Conservation (phyloP, 2,113 vertebrate species). For the Poeciliopsis prolifica region DNA sequence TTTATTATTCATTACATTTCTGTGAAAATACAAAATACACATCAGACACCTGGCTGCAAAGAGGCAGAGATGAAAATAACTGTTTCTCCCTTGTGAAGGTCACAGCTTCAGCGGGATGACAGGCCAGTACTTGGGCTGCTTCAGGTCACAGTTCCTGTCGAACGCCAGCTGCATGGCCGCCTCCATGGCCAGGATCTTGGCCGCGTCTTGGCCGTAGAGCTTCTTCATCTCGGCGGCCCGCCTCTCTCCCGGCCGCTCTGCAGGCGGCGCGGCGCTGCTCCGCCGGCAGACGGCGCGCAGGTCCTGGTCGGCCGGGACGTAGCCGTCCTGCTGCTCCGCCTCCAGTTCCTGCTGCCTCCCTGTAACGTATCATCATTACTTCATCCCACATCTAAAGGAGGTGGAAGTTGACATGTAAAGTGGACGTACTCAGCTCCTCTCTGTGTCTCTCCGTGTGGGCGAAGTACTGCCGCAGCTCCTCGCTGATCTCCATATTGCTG, state of each 20-base stretch:
- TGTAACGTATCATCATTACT: constrained; percentile 49
- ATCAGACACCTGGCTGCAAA: background rate
- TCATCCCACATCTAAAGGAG: background rate
- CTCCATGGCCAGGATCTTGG: constrained; percentile 94
- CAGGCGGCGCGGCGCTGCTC: constrained; percentile 79
- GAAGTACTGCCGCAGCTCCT: constrained; percentile 94
- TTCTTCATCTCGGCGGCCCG: constrained; percentile 88
- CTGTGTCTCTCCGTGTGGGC: constrained; percentile 88
- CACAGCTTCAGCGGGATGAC: constrained; percentile 92
- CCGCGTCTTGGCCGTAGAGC: constrained; percentile 85
- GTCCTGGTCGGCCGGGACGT: constrained; percentile 88
- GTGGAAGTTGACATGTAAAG: background rate
- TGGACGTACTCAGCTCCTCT: constrained; percentile 89
- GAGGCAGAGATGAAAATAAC: background rate
- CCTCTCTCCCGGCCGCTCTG: constrained; percentile 86
- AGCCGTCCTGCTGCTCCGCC: constrained; percentile 77
- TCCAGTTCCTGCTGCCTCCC: constrained; percentile 91
- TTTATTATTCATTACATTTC: constrained; percentile 55
- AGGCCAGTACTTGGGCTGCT: constrained; percentile 95
- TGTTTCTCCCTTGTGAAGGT: background rate
- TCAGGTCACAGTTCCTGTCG: constrained; percentile 89
- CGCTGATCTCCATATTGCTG: constrained; percentile 95
- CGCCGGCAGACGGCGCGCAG: constrained; percentile 68
- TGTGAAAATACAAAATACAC: constrained; percentile 14
- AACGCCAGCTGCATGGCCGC: constrained; percentile 92